A percentile compares a stretch with the other conserved stretches of the same genome.
These are phyloP conservation scores for Macquaria australasica DNA, from an alignment of 2,113 vertebrate genomes.

Conservation along the genomic window DNA sequence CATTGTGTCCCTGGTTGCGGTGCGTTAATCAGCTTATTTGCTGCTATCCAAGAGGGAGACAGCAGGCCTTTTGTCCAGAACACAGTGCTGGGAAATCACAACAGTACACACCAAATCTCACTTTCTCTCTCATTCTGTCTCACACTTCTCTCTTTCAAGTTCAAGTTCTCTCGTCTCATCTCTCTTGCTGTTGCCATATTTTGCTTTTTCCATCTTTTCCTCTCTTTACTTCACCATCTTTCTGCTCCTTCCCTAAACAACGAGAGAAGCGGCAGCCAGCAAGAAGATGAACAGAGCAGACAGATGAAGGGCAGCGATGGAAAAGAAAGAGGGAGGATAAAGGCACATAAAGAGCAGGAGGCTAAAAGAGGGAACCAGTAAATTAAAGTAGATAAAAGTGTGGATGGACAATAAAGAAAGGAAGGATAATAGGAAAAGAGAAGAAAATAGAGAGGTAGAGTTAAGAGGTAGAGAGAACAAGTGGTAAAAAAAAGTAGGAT, in stretches of 20 bases:
- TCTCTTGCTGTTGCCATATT: neutral
- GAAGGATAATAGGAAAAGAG: conserved; percentile 14
- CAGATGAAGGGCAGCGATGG: conserved; percentile 18
- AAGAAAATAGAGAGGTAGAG: neutral
- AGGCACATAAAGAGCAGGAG: neutral
- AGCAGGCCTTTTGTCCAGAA: conserved; percentile 40
- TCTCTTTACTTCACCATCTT: neutral
- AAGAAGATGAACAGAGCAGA: conserved; percentile 36
- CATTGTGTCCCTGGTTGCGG: conserved; percentile 11
- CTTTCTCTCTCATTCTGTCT: conserved; percentile 4
- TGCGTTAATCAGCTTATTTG: conserved; percentile 61
- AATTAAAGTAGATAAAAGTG: conserved; percentile 7
- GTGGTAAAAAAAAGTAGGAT: conserved; percentile 7
- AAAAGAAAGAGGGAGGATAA: conserved; percentile 1
- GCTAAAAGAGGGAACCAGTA: neutral
- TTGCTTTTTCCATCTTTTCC: neutral
- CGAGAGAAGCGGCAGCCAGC: neutral
- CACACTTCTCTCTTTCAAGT: conserved; percentile 10
- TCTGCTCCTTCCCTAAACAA: conserved; percentile 13
- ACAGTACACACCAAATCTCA: conserved; percentile 13
- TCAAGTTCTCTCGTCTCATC: conserved; percentile 22
- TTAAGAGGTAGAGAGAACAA: conserved; percentile 28
- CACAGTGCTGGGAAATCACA: conserved; percentile 43
- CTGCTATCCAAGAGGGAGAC: conserved; percentile 35
- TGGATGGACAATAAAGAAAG: neutral